Evolutionary conservation across 64 coral and sea anemone genomes (phyloP).

Genomic region (Dendronephthya gigantea): DNA sequence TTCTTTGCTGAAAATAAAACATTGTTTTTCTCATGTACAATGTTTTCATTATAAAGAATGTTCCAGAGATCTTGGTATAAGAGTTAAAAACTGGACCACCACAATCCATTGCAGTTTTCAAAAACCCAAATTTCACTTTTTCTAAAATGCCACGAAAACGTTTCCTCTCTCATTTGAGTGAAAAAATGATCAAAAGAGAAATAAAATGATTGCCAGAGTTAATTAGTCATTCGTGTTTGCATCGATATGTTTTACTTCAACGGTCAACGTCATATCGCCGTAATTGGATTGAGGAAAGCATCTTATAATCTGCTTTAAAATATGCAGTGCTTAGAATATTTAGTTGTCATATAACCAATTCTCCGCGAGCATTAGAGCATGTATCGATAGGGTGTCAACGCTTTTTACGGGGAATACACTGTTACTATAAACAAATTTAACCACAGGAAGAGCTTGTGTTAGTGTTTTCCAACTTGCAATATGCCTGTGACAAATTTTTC

Average conservation of each 20-base stretch:
- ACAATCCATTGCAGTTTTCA: too few species aligned
- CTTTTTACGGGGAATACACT: neutral
- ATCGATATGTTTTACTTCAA: neutral
- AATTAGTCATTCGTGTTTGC: neutral
- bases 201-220: too few species aligned
- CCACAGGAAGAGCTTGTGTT: neutral
- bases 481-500: conserved; percentile 12
- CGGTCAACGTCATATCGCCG: neutral
- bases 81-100: too few species aligned
- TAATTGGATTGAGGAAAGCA: neutral
- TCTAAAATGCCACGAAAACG: too few species aligned
- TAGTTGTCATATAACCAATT: neutral
- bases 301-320: neutral
- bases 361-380: neutral
- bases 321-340: neutral
- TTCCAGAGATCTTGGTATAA: too few species aligned
- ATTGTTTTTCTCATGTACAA: too few species aligned
- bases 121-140: too few species aligned
- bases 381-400: neutral
- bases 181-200: too few species aligned
- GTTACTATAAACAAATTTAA: neutral
- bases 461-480: neutral
- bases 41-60: too few species aligned
- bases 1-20: too few species aligned
- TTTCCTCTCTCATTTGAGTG: too few species aligned